These are phyloP conservation scores for Vireo altiloquus DNA, from an alignment of 2,113 vertebrate genomes.

Conservation along the genomic window DNA sequence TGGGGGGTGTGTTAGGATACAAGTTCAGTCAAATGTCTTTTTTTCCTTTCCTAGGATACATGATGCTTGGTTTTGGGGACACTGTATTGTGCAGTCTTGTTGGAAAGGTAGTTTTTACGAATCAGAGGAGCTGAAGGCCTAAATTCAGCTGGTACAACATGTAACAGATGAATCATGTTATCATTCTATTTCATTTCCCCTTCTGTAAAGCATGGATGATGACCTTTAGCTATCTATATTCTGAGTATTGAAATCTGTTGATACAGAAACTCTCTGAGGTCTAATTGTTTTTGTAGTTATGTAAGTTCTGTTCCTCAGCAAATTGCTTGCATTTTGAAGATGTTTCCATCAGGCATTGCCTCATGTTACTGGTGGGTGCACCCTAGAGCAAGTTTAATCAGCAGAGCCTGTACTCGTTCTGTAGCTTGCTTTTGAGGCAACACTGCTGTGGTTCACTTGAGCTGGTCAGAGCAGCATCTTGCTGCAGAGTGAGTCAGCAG, in stretches of 20 bases:
- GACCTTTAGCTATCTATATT: neutral
- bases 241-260: neutral
- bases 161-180: neutral
- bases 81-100: neutral
- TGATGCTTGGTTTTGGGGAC: neutral
- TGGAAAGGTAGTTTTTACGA: neutral
- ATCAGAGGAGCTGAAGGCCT: neutral
- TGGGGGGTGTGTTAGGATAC: neutral
- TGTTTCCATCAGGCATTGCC: neutral
- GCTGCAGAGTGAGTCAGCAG: constrained; percentile 45
- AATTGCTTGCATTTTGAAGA: neutral
- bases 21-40: neutral
- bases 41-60: neutral
- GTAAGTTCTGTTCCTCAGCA: neutral
- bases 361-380: neutral
- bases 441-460: neutral
- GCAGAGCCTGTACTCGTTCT: neutral
- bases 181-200: neutral
- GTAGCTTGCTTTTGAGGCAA: neutral
- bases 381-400: neutral
- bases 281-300: constrained; percentile 9
- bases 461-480: neutral
- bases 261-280: neutral
- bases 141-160: neutral
- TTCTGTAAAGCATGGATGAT: neutral